Evolutionary conservation across 2,797 vertebrate genomes (phyloP).

Genomic region (Graptemys geographica): DNA sequence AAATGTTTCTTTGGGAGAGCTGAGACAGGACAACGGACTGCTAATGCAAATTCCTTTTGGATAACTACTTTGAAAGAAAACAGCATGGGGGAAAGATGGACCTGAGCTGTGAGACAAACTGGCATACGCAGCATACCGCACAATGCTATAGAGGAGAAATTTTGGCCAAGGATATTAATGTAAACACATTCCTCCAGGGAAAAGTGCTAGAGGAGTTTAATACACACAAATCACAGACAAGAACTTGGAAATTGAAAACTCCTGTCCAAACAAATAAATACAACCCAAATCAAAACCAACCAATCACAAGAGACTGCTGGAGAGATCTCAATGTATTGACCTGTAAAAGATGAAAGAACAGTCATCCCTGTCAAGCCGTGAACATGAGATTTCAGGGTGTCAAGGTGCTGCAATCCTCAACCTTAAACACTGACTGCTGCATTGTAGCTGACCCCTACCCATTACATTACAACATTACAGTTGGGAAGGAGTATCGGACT

Average conservation of each 20-base stretch:
- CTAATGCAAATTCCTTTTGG: neutral
- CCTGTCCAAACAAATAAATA: neutral
- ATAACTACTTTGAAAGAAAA: neutral
- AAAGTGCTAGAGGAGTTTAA: accelerated
- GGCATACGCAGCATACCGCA: neutral
- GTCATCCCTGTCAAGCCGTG: neutral
- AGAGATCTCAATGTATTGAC: neutral
- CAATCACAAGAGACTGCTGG: neutral
- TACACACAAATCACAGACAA: accelerated
- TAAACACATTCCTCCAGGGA: accelerated
- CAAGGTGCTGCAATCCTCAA: neutral
- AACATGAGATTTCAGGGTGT: neutral
- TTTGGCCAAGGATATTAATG: accelerated
- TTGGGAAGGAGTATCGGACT: accelerated
- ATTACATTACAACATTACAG: accelerated
- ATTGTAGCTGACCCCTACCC: accelerated
- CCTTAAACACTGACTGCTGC: accelerated
- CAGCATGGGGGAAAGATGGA: neutral
- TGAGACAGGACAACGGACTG: neutral
- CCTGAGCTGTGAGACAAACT: neutral
- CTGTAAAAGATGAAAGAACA: neutral
- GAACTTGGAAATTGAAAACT: accelerated
- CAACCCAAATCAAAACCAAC: neutral
- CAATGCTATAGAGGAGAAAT: neutral
- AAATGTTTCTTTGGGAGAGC: neutral